These are phyloP conservation scores for Strigamia maritima DNA, from an alignment of 2,888 invertebrate genomes.

Conservation along the genomic window DNA sequence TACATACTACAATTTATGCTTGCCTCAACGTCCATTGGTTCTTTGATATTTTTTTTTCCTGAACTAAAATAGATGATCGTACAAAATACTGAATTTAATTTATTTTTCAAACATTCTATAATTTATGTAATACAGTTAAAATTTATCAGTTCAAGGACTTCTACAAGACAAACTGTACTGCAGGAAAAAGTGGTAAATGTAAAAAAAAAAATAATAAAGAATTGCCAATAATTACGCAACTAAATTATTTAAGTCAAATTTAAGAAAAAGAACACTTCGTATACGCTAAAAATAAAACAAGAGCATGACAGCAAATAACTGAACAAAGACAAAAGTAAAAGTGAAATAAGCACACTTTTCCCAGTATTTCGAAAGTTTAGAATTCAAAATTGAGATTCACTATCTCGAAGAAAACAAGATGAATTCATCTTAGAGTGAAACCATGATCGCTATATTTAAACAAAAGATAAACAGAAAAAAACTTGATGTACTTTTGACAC, in stretches of 20 bases:
- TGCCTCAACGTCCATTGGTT: slow-evolving; percentile 68
- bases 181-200: not conserved
- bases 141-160: not conserved
- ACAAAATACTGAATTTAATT: not conserved
- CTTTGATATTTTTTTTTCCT: slow-evolving; percentile 43
- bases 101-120: slow-evolving; percentile 3
- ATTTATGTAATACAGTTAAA: not conserved
- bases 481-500: not conserved
- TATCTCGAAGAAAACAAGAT: not conserved
- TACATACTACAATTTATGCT: slow-evolving; percentile 93
- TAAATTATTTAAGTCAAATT: not conserved
- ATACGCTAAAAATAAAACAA: not conserved
- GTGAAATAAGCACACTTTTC: not conserved
- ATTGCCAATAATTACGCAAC: not conserved
- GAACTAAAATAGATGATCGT: not conserved
- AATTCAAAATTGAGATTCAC: not conserved
- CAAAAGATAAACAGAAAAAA: not conserved
- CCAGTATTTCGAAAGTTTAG: not conserved
- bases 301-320: not conserved
- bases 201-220: not conserved
- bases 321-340: not conserved
- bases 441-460: not conserved
- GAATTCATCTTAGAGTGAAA: not conserved
- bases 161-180: not conserved
- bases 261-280: not conserved